Evolutionary conservation across 2,888 invertebrate species (phyloP).

Genomic region (Caenorhabditis doughertyi): DNA sequence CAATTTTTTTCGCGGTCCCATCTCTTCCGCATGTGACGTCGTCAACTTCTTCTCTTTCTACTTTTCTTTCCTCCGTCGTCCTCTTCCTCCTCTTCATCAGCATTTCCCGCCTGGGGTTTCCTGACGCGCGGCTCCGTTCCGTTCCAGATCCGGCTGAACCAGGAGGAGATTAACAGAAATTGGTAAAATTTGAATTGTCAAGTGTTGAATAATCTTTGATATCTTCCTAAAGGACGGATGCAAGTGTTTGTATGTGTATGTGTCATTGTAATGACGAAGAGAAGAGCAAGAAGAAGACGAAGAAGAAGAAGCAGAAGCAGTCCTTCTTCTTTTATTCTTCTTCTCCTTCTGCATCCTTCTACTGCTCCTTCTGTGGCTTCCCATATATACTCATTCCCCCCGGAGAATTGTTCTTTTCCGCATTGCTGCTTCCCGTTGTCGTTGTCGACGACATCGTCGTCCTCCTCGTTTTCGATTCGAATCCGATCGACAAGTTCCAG

Average conservation of each 20-base stretch:
- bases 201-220: too few relatives aligned
- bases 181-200: too few relatives aligned
- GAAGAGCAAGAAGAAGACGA: slow-evolving; percentile 25
- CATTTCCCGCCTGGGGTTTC: too few relatives aligned
- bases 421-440: slow-evolving; percentile 47
- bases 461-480: slow-evolving; percentile 29
- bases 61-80: slow-evolving; percentile 10
- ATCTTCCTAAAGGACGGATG: slow-evolving; percentile 29
- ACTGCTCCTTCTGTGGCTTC: slow-evolving; percentile 6
- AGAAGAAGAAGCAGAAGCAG: slow-evolving; percentile 29
- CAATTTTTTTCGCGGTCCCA: slow-evolving; percentile 47
- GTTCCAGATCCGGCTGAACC: too few relatives aligned
- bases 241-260: slow-evolving; percentile 25
- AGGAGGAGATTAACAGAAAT: too few relatives aligned
- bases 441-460: slow-evolving; percentile 19
- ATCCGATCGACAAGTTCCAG: slow-evolving; percentile 53
- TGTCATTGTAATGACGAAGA: slow-evolving; percentile 28
- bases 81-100: not conserved
- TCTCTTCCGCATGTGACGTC: slow-evolving; percentile 58
- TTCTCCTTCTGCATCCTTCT: slow-evolving; percentile 18
- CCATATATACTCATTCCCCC: slow-evolving; percentile 59
- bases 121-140: too few relatives aligned
- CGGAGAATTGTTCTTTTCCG: slow-evolving; percentile 63
- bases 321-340: slow-evolving; percentile 31
- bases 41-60: slow-evolving; percentile 51